Conservation (phyloP, 2,797 vertebrate species). For the Cercopithecus petaurista region DNA sequence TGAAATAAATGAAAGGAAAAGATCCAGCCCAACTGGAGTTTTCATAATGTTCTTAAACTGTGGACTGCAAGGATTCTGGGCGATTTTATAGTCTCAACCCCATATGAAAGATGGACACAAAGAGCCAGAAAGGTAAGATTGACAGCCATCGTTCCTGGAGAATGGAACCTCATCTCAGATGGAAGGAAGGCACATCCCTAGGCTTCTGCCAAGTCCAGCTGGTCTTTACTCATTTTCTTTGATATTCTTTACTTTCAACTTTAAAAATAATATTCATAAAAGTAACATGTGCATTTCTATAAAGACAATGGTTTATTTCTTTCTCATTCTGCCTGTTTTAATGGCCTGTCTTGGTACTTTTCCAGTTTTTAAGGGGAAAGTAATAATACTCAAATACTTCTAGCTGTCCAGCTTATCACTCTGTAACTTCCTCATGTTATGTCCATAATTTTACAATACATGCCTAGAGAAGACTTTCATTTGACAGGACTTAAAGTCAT, state of each 20-base stretch:
- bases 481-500: not conserved
- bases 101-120: too few species aligned
- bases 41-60: not conserved
- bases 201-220: not conserved
- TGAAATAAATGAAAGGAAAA: not conserved
- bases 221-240: not conserved
- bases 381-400: slow-evolving; percentile 22
- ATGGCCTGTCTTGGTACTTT: not conserved
- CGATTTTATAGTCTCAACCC: not conserved
- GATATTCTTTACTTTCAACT: not conserved
- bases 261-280: not conserved
- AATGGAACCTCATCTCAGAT: not conserved
- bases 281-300: not conserved
- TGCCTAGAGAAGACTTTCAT: not conserved
- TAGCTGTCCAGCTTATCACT: not conserved
- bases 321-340: not conserved
- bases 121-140: not conserved
- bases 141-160: not conserved
- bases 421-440: not conserved
- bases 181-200: not conserved
- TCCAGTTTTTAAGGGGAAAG: not conserved
- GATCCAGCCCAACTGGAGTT: not conserved
- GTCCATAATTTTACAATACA: not conserved
- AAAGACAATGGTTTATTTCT: not conserved
- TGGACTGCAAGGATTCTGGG: not conserved